phyloP scores from a whole-genome alignment of 2,797 vertebrate genomes.

The Notolabrus celidotus region DNA sequence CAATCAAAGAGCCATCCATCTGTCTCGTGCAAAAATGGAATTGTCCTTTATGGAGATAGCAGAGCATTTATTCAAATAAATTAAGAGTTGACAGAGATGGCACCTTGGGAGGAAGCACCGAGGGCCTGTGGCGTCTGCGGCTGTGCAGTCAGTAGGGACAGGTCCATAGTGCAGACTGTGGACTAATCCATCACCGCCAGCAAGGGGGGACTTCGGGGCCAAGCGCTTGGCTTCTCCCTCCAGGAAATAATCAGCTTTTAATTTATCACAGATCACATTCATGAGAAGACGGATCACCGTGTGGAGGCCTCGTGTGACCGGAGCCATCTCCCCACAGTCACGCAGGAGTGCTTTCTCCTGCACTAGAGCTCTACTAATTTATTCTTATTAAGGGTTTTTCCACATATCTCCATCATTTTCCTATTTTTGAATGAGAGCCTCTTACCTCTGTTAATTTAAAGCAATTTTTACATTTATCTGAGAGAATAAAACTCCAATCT shows the following conservation, averaged over 20 bases:
- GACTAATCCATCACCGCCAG: conserved; percentile 80
- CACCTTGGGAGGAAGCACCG: conserved; percentile 73
- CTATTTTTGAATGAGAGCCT: conserved; percentile 33
- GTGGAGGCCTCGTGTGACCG: conserved; percentile 49
- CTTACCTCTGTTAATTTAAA: conserved; percentile 33
- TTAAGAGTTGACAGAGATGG: conserved; percentile 69
- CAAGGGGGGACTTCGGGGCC: conserved; percentile 48
- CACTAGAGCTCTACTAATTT: conserved; percentile 41
- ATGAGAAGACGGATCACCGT: conserved; percentile 70
- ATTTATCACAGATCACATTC: conserved; percentile 82
- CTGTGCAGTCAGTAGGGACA: conserved; percentile 73
- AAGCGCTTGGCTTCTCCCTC: conserved; percentile 71
- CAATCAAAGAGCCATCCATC: conserved; percentile 66
- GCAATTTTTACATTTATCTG: conserved; percentile 20
- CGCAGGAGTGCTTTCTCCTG: conserved; percentile 30
- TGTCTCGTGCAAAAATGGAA: conserved; percentile 49
- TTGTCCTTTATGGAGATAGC: conserved; percentile 61
- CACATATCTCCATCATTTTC: conserved; percentile 37
- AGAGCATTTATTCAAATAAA: conserved; percentile 79
- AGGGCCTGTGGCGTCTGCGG: conserved; percentile 55
- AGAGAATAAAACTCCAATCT: conserved; percentile 14
- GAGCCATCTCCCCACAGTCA: conserved; percentile 58
- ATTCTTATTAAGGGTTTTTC: conserved; percentile 60
- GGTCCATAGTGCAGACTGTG: conserved; percentile 67
- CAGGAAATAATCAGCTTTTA: conserved; percentile 86